phyloP scores from a whole-genome alignment of 2,113 vertebrate species.

The Odobenus rosmarus region DNA sequence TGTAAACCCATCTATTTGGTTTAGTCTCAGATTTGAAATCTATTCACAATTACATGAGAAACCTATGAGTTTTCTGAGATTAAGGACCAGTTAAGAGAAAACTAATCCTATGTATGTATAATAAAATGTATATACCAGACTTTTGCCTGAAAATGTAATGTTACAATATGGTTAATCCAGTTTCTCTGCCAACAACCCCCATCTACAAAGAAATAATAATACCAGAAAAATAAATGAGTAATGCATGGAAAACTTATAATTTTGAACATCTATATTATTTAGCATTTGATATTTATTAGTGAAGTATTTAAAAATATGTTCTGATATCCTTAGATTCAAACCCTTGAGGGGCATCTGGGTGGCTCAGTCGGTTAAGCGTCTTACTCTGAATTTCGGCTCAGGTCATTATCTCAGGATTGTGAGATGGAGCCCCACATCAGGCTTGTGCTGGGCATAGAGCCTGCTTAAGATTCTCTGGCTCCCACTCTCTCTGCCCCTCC shows the following conservation, averaged over 20 bases:
- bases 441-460: neutral
- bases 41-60: slow-evolving; percentile 23
- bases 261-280: neutral
- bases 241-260: neutral
- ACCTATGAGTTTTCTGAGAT: neutral
- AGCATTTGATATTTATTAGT: neutral
- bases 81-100: neutral
- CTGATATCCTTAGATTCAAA: slow-evolving; percentile 7
- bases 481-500: neutral
- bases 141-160: neutral
- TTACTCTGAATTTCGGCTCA: neutral
- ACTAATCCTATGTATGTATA: neutral
- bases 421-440: neutral
- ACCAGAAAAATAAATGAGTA: neutral
- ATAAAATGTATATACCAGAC: neutral
- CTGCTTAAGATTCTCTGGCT: neutral
- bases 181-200: neutral
- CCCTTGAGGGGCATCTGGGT: neutral
- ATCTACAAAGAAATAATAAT: neutral
- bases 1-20: neutral
- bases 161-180: neutral
- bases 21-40: slow-evolving; percentile 37
- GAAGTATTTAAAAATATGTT: slow-evolving; percentile 6
- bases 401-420: neutral
- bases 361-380: neutral